Evolutionary conservation across 2,113 vertebrate genomes (phyloP), one percentile per base, ranked within the genome.

Genomic region (Lethenteron camtschaticum): DNA sequence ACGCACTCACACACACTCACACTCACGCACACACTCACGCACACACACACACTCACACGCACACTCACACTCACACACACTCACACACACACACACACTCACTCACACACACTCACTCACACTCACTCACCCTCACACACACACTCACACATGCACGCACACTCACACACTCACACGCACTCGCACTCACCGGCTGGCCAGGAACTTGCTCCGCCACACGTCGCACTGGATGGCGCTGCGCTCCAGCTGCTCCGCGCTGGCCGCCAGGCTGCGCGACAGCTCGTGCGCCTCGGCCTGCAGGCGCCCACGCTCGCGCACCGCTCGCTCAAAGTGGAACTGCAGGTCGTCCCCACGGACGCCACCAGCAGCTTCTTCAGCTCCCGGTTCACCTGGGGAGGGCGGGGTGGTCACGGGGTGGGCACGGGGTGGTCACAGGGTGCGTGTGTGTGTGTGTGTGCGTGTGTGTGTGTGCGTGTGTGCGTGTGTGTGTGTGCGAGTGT

Each of bases 191-290:
- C 90, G 86, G 86, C 90, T 96, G 69, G 92, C 94, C 3, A 99
- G 82, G 78, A 99, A 99, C 80, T 99, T 96, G 80, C 90, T 99
- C 77, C 90, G 83, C 94, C 92, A 99, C n/a, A 99, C 92, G 1
- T 99, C 94, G 71, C 90, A 94, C 60, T 96, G 94, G 73, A 99
- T 96, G 7, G 87, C 92, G 86, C 88, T 95, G 12, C 90, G 83
- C 74, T 99, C 90, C 20, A 96, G 63, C 66, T 96, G 92, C 71
- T 99, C 92, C 0, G 86, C 86, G 0, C 89, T 75, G 70, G 89
- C 88, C 9, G 86, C 76, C 68, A 84, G 77, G 72, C 79, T 86
- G 11, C 81, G 79, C 4, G 83, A 78, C 20, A 95, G 75, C 8
- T 82, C 84, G 76, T 96, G 91, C 0, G 95, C 96, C 78, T 99